Conservation (phyloP, 2,888 invertebrate genomes). For the Synergus japonicus region DNA sequence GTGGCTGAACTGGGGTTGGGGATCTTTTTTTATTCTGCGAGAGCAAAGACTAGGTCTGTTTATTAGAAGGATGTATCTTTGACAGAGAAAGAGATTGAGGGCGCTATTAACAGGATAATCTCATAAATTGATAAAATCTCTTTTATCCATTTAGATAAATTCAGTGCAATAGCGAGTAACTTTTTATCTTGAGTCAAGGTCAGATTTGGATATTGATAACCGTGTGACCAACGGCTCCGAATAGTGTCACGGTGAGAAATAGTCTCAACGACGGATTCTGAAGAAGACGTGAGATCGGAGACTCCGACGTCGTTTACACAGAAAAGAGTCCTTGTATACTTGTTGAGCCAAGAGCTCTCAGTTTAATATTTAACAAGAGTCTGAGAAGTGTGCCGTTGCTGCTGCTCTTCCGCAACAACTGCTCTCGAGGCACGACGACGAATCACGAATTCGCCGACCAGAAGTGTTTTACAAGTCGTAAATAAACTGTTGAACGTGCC, state of each 20-base stretch:
- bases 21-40: not conserved
- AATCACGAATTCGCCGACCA: constrained; percentile 8
- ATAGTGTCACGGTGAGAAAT: constrained; percentile 20
- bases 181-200: not conserved
- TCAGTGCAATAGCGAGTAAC: not conserved
- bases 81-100: not conserved
- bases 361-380: constrained; percentile 47
- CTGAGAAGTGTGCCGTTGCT: constrained; percentile 35
- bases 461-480: constrained; percentile 44
- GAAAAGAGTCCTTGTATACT: constrained; percentile 62
- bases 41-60: not conserved
- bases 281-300: constrained; percentile 25
- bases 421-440: constrained; percentile 29
- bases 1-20: not conserved
- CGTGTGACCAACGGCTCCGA: not conserved
- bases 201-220: not conserved
- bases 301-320: not conserved
- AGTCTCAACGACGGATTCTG: not conserved
- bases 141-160: not conserved
- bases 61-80: not conserved
- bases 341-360: constrained; percentile 62
- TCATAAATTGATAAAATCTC: not conserved
- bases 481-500: constrained; percentile 42
- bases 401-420: constrained; percentile 29
- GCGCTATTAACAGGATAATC: not conserved